Percentiles rank a stretch among this genome's conserved stretches.
These are phyloP conservation scores for Aporrectodea caliginosa DNA, from an alignment of 1,140 invertebrate species.

Conservation along the genomic window DNA sequence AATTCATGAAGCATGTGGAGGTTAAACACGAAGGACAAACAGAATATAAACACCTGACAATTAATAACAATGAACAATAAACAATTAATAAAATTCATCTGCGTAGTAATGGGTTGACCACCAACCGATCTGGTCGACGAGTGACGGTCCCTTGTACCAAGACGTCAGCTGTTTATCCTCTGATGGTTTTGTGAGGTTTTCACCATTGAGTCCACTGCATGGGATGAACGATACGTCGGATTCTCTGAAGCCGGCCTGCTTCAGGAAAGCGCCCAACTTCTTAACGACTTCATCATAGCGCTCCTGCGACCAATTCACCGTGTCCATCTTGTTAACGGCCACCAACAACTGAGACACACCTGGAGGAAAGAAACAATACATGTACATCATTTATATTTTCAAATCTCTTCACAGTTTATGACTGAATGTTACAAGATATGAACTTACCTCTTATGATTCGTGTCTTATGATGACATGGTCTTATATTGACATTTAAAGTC, in stretches of 20 bases:
- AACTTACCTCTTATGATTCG: too few relatives aligned
- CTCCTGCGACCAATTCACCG: slow-evolving; percentile 92
- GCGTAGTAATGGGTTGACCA: too few relatives aligned
- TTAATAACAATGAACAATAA: too few relatives aligned
- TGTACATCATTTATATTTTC: too few relatives aligned
- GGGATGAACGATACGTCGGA: slow-evolving; percentile 85
- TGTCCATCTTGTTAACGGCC: slow-evolving; percentile 99
- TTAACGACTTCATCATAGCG: slow-evolving; percentile 77
- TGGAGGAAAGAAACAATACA: neutral
- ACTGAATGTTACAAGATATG: too few relatives aligned
- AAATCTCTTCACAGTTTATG: too few relatives aligned
- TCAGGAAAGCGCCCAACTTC: slow-evolving; percentile 83
- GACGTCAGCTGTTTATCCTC: slow-evolving; percentile 64
- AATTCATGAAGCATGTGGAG: too few relatives aligned
- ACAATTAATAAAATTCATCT: too few relatives aligned
- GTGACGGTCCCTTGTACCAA: slow-evolving; percentile 83
- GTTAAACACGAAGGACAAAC: too few relatives aligned
- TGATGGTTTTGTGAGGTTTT: slow-evolving; percentile 76
- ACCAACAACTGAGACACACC: slow-evolving; percentile 90
- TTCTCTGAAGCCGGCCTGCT: slow-evolving; percentile 91
- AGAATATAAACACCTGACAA: too few relatives aligned
- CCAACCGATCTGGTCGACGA: slow-evolving; percentile 76
- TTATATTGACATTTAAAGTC: too few relatives aligned
- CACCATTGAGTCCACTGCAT: slow-evolving; percentile 88
- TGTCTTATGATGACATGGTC: too few relatives aligned